phyloP scores from a whole-genome alignment of 2,797 vertebrate species.

The Clarias platycephalus region DNA sequence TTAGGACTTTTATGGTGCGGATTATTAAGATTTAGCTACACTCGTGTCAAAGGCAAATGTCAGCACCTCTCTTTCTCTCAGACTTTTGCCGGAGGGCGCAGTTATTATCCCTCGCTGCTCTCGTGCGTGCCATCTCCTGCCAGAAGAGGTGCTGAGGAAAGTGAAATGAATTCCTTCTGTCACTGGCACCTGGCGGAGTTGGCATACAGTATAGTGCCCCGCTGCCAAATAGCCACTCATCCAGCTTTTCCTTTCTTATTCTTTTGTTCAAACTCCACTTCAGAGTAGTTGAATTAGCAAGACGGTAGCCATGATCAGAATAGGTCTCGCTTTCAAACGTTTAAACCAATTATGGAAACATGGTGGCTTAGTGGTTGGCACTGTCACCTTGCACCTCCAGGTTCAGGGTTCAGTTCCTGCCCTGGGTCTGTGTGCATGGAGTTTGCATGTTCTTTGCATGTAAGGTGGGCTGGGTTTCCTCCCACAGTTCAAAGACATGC shows the following conservation, averaged over 20 bases:
- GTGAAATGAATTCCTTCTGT: conserved; percentile 34
- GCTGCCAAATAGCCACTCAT: conserved; percentile 35
- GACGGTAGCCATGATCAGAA: neutral
- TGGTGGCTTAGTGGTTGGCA: too few relatives aligned
- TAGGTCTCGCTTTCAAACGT: neutral
- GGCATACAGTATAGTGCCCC: conserved; percentile 5
- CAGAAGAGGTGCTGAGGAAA: conserved; percentile 31
- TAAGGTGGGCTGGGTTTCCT: too few relatives aligned
- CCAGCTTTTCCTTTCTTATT: conserved; percentile 23
- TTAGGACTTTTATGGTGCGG: conserved; percentile 22
- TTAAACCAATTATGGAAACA: too few relatives aligned
- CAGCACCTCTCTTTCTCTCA: conserved; percentile 18
- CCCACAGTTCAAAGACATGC: too few relatives aligned
- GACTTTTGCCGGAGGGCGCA: conserved; percentile 33
- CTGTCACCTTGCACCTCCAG: too few relatives aligned
- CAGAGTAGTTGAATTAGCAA: conserved; percentile 4
- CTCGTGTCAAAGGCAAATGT: conserved; percentile 37
- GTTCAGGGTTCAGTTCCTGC: too few relatives aligned
- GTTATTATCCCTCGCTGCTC: conserved; percentile 46
- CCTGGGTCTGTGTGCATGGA: too few relatives aligned
- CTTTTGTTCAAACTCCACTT: conserved; percentile 2
- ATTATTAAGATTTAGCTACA: conserved; percentile 30
- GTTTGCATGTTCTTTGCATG: too few relatives aligned
- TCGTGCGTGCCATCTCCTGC: conserved; percentile 18
- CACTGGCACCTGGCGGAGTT: conserved; percentile 29